phyloP scores from a whole-genome alignment of 2,113 vertebrate species.

The Callocephalon fimbriatum region DNA sequence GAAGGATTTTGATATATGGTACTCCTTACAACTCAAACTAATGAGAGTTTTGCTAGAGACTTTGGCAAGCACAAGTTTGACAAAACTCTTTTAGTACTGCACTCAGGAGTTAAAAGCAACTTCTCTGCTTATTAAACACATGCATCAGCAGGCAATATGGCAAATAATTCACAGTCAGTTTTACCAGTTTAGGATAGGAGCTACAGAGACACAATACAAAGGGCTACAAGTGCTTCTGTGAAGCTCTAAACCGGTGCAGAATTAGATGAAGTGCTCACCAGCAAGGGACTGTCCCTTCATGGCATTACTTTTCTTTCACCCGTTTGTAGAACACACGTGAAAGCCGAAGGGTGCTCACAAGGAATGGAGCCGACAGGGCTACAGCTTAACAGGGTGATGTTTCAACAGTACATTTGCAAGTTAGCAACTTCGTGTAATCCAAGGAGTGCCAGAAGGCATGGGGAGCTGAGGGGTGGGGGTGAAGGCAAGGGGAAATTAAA shows the following conservation, averaged over 20 bases:
- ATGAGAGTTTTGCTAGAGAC: neutral
- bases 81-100: neutral
- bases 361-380: neutral
- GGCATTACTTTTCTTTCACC: neutral
- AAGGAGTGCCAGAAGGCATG: neutral
- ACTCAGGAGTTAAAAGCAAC: neutral
- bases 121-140: neutral
- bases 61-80: neutral
- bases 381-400: neutral
- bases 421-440: neutral
- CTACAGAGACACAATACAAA: neutral
- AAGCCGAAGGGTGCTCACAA: neutral
- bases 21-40: neutral
- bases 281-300: neutral
- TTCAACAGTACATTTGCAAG: conserved; percentile 49
- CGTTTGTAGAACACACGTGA: neutral
- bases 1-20: neutral
- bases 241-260: neutral
- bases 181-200: neutral
- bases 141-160: neutral
- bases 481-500: conserved; percentile 29
- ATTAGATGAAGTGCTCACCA: neutral
- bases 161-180: neutral
- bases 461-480: neutral
- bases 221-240: neutral